phyloP scores from a whole-genome alignment of 2,113 vertebrate species.

The Sylvia atricapilla region DNA sequence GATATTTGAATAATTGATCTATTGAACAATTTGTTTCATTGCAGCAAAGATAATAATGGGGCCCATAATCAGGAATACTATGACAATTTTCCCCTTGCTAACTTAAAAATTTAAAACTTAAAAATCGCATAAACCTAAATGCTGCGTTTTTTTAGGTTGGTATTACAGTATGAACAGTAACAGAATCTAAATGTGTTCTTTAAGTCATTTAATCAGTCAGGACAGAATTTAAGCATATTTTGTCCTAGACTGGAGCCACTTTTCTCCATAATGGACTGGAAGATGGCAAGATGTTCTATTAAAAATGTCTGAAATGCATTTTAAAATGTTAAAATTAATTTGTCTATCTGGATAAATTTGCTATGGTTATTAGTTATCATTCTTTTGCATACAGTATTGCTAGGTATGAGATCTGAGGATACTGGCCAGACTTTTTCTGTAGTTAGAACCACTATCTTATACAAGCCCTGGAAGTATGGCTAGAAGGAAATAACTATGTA shows the following conservation, averaged over 20 bases:
- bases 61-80: background rate
- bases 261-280: background rate
- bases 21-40: background rate
- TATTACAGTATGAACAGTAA: background rate
- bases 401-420: rapidly evolving
- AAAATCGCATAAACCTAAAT: background rate
- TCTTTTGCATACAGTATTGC: background rate
- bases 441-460: background rate
- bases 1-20: background rate
- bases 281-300: background rate
- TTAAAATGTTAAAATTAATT: background rate
- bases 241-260: background rate
- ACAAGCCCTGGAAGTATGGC: background rate
- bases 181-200: background rate
- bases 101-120: background rate
- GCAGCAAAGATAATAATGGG: background rate
- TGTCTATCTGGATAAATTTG: background rate
- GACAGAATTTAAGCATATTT: background rate
- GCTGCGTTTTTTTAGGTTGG: rapidly evolving
- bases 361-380: background rate
- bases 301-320: background rate
- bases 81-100: background rate
- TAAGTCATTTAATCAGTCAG: background rate
- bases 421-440: background rate
- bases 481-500: background rate